phyloP scores from a whole-genome alignment of 2,113 vertebrate genomes.

The Glaucidium brasilianum region DNA sequence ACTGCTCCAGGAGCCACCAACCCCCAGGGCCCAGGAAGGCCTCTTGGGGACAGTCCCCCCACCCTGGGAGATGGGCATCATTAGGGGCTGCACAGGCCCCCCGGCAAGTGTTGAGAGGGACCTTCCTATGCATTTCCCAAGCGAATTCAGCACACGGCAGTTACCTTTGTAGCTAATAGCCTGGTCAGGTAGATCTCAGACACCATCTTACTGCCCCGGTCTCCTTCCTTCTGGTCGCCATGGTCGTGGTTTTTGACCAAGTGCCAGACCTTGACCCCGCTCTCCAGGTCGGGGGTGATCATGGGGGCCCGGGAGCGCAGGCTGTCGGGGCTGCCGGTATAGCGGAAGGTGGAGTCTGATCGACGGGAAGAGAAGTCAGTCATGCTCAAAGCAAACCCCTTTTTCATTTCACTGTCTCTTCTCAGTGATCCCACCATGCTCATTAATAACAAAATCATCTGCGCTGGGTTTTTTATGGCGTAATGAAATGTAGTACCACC shows the following conservation, averaged over 20 bases:
- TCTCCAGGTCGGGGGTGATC: conserved; percentile 98
- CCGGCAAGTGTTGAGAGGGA: accelerated
- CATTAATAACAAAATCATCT: accelerated
- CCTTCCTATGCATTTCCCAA: accelerated
- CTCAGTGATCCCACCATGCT: accelerated
- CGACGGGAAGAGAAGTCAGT: neutral
- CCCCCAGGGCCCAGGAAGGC: neutral
- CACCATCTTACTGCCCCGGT: conserved; percentile 98
- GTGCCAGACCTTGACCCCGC: conserved; percentile 97
- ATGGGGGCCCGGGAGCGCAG: conserved; percentile 94
- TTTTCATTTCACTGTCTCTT: neutral
- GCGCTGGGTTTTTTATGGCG: accelerated
- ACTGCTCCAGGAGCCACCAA: neutral
- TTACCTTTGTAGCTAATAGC: conserved; percentile 95
- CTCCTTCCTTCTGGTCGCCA: conserved; percentile 96
- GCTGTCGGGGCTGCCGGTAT: conserved; percentile 97
- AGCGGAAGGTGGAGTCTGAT: conserved; percentile 94
- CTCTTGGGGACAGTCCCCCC: too few species aligned
- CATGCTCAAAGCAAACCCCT: neutral
- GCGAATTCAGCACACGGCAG: accelerated
- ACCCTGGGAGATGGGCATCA: neutral
- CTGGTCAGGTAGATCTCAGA: conserved; percentile 98
- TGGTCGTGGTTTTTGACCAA: conserved; percentile 98
- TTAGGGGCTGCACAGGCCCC: too few species aligned
- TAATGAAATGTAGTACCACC: accelerated